A percentile compares a stretch with the other conserved stretches of the same genome.
Conservation (phyloP, 2,888 invertebrate species). For the Sinelater perroti region DNA sequence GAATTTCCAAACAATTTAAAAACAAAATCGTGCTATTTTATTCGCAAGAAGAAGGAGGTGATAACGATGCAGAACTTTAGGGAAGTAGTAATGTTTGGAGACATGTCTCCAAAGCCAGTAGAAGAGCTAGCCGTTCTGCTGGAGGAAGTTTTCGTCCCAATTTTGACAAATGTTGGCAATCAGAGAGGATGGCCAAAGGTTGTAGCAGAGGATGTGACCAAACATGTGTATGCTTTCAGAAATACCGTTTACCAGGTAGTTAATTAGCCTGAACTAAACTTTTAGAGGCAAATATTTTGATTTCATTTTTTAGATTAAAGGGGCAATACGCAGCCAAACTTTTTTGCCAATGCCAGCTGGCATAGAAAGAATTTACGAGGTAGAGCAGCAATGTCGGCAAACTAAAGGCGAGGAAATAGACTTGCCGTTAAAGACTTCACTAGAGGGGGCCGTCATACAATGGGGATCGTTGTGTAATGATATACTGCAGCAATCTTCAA, state of each 20-base stretch:
- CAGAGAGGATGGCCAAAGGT: slow-evolving; percentile 78
- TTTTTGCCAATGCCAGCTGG: slow-evolving; percentile 87
- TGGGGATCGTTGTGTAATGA: slow-evolving; percentile 78
- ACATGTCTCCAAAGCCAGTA: slow-evolving; percentile 75
- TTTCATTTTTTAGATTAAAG: slow-evolving; percentile 65
- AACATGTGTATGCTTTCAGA: slow-evolving; percentile 73
- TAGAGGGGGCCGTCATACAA: slow-evolving; percentile 87
- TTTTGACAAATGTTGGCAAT: slow-evolving; percentile 75
- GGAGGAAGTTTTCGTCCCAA: slow-evolving; percentile 77
- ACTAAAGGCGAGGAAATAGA: slow-evolving; percentile 69
- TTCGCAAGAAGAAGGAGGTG: slow-evolving; percentile 70
- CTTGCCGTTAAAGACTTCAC: slow-evolving; percentile 77
- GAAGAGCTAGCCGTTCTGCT: slow-evolving; percentile 75
- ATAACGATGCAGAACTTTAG: slow-evolving; percentile 70
- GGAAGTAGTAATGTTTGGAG: slow-evolving; percentile 70
- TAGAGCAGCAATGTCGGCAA: slow-evolving; percentile 62
- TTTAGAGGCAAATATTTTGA: not conserved
- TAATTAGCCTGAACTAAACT: not conserved
- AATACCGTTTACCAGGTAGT: slow-evolving; percentile 72
- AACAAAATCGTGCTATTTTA: slow-evolving; percentile 79
- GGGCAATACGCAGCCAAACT: slow-evolving; percentile 86
- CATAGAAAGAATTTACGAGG: slow-evolving; percentile 72
- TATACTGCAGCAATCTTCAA: slow-evolving; percentile 79
- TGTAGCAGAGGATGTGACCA: slow-evolving; percentile 74
- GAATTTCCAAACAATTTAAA: slow-evolving; percentile 70